Evolutionary conservation across 2,888 invertebrate genomes (phyloP), one percentile per base, ranked within the genome.

Genomic region (Hetaerina titia): DNA sequence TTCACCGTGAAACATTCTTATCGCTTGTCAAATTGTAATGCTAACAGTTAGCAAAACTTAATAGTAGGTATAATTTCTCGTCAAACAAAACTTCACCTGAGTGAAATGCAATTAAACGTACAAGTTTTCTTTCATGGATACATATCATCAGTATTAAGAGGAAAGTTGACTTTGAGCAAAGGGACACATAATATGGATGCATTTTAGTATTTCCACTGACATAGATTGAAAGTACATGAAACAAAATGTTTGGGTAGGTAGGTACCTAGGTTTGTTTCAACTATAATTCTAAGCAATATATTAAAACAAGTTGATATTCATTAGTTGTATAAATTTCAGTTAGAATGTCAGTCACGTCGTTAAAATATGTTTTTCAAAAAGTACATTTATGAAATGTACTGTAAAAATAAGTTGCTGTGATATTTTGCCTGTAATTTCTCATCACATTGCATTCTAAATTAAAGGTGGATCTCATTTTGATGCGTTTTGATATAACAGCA

Each of bases 321-420:
- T 69, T 69, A 92, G 56, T 56, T 74, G 92, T 92, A 92, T 92
- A 92, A 92, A 92, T 74, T 92, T 92, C 60, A 92, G 69, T 92
- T 69, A 92, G 69, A 56, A 92, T 92, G 64, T 92, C 92, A 92
- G 92, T 92, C 92, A 92, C 92, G n/a, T 92, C 74, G 56, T 60
- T 92, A 92, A 92, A 92, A 92, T 92, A 92, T 69, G 56, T 92
- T 92, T 92, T 69, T 92, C 92, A 92, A 92, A 92, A 69, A 56
- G 92, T 92, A 92, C 92, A 92, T 92, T 92, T 92, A 92, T 92
- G 92, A 92, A 92, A 92, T 92, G 92, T 92, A 92, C 64, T 92
- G 92, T 69, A 92, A 92, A 92, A 92, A 92, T 92, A 92, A 92
- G n/a, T 92, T 92, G 69, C 56, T 92, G 63, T 19, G 56, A 63